A percentile compares a stretch with the other conserved stretches of the same genome.
Evolutionary conservation across 2,888 invertebrate genomes (phyloP).

Genomic region (Subacronicta megacephala): DNA sequence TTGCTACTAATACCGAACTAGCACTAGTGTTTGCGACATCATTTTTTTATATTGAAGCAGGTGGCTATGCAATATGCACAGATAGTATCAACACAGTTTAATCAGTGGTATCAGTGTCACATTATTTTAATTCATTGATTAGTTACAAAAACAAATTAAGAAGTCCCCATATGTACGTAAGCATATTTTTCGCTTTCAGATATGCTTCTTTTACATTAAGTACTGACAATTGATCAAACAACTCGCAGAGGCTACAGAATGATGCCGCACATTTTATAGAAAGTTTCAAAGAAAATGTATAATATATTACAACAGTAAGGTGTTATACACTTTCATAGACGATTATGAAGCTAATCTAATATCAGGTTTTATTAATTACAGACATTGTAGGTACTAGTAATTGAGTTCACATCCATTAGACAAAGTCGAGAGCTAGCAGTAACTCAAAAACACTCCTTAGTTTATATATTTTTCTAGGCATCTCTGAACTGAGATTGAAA

Average conservation of each 20-base stretch:
- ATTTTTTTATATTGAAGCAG: neutral
- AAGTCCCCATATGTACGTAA: too few relatives aligned
- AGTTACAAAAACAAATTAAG: too few relatives aligned
- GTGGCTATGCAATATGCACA: neutral
- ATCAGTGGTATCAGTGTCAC: too few relatives aligned
- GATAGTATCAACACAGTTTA: neutral
- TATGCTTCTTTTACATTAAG: too few relatives aligned
- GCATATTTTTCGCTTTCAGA: too few relatives aligned
- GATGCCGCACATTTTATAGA: neutral
- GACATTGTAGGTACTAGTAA: neutral
- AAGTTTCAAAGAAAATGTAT: neutral
- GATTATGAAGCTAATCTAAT: constrained; percentile 1
- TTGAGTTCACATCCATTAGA: neutral
- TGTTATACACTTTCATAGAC: neutral
- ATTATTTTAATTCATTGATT: too few relatives aligned
- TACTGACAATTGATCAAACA: too few relatives aligned
- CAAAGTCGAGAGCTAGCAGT: neutral
- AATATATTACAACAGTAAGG: neutral
- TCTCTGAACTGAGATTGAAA: too few relatives aligned
- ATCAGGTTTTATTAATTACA: neutral
- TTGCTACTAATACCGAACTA: constrained; percentile 1
- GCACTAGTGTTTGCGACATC: constrained; percentile 3
- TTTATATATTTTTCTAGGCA: too few relatives aligned
- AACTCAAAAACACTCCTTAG: too few relatives aligned
- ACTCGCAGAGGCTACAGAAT: too few relatives aligned